These are phyloP conservation scores for Cichladusa arquata DNA, from an alignment of 2,113 vertebrate species.

Conservation along the genomic window DNA sequence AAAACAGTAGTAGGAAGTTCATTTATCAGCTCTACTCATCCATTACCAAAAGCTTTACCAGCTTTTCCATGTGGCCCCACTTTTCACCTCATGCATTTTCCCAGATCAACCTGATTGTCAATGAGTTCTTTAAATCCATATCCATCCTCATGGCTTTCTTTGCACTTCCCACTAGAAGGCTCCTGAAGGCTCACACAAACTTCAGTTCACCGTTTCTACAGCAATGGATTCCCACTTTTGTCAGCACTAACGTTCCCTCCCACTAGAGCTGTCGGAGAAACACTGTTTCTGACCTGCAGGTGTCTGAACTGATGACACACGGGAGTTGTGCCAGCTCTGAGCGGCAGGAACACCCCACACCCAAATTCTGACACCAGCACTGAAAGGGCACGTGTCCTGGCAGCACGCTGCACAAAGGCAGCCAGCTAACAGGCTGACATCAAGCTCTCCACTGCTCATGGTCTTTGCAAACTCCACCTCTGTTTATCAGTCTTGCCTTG, in stretches of 20 bases:
- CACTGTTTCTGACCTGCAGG: neutral
- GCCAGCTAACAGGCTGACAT: neutral
- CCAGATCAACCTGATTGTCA: neutral
- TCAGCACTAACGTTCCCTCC: neutral
- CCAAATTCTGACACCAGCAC: neutral
- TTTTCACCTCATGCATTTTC: neutral
- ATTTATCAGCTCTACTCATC: neutral
- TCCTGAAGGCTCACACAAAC: neutral
- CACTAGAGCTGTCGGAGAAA: neutral
- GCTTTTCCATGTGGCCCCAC: neutral
- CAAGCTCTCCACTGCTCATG: neutral
- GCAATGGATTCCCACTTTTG: neutral
- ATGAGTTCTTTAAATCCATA: neutral
- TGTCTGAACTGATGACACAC: neutral
- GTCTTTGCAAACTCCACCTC: neutral
- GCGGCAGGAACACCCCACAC: neutral
- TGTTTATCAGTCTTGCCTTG: neutral
- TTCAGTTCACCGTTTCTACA: neutral
- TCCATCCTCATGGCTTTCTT: neutral
- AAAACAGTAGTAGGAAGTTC: neutral
- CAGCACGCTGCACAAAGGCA: neutral
- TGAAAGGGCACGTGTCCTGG: neutral
- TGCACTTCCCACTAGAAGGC: rapidly evolving
- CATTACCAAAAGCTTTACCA: neutral
- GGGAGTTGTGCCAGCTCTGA: neutral